Evolutionary conservation across 2,797 vertebrate species (phyloP), one percentile per base, ranked within the genome.

Genomic region (Lophotriccus pileatus): DNA sequence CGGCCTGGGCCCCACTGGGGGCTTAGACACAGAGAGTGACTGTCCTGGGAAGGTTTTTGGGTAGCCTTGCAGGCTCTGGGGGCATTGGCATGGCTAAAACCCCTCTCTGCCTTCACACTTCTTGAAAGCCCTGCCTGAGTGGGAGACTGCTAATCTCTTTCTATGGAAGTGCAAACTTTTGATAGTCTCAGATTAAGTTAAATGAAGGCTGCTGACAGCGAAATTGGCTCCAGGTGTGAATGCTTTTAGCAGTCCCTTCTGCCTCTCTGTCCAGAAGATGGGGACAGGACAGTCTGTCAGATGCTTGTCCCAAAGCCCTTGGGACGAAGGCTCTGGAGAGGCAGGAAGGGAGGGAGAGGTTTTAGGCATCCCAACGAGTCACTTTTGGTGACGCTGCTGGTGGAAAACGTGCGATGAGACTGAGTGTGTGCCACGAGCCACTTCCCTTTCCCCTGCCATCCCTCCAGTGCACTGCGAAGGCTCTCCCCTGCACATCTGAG

Each of bases 401-500:
- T 59, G 37, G 37, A 39, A n/a, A 55, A 56, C 0, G 0, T 6
- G 28, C 0, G 0, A 12, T 67, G 79, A 55, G 41, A 23, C 0
- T 4, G 13, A 28, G 3, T n/a, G 36, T 0, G 0, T 75, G 76
- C 28, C 32, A 44, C 1, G 1, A 68, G 9, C 37, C 3, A 1
- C 27, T 60, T 47, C 49, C 21, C 34, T 69, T 47, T 46, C 56
- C 39, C 37, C 64, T 53, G 56, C 76, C 14, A 5, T 5, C 22
- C 27, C 36, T 16, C 10, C 2, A 0, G 0, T 28, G 53, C 24
- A 0, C 14, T 7, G 36, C 62, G 43, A 41, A 62, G 37, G 7
- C 43, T 4, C 18, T 68, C 0, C 3, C 32, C 50, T n/a, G 63
- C 21, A 27, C 22, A 16, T 15, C 37, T 17, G 69, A 74, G 62